These are phyloP conservation scores for Melanchra persicariae DNA, from an alignment of 2,888 invertebrate species.

Conservation along the genomic window DNA sequence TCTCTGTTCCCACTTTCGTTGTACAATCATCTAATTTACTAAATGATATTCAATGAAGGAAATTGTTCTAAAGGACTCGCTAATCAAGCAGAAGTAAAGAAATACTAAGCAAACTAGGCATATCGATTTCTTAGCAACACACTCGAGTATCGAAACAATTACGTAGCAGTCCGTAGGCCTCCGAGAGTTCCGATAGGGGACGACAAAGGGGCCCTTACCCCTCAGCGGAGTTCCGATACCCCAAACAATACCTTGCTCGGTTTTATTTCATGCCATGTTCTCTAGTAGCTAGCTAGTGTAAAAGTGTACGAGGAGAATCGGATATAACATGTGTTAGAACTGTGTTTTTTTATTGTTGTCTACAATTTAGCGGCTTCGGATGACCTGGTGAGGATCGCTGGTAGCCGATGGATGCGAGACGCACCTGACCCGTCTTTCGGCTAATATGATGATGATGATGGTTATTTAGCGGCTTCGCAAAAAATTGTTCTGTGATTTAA, in stretches of 20 bases:
- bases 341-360: too few relatives aligned
- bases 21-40: neutral
- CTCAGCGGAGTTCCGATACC: slow-evolving; percentile 23
- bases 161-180: slow-evolving; percentile 29
- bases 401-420: too few relatives aligned
- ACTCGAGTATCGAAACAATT: slow-evolving; percentile 39
- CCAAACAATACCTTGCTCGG: slow-evolving; percentile 31
- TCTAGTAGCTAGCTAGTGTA: neutral
- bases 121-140: slow-evolving; percentile 38
- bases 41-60: neutral
- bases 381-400: too few relatives aligned
- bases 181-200: slow-evolving; percentile 34
- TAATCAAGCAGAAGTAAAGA: neutral
- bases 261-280: slow-evolving; percentile 21
- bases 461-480: too few relatives aligned
- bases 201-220: slow-evolving; percentile 30
- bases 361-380: too few relatives aligned
- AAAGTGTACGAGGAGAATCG: neutral
- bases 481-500: too few relatives aligned
- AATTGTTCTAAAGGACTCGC: neutral
- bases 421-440: too few relatives aligned
- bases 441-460: too few relatives aligned
- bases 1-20: neutral
- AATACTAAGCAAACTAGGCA: slow-evolving; percentile 13
- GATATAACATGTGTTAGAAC: neutral